Conservation (phyloP, 2,888 invertebrate genomes). For the Ecliptopera silaceata region DNA sequence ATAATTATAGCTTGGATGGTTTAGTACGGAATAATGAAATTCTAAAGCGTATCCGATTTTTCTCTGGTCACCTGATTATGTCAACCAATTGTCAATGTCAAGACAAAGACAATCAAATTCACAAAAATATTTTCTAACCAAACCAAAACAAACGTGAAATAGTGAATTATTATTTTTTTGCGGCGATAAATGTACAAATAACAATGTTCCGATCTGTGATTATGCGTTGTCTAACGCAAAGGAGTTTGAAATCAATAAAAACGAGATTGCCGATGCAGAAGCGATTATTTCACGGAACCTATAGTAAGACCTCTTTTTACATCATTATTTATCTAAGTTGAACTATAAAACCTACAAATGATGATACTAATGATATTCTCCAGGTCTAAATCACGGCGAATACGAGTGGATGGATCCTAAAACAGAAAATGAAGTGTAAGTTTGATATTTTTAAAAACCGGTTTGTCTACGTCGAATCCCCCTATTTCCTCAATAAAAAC, state of each 20-base stretch:
- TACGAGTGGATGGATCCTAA: slow-evolving; percentile 97
- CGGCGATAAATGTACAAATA: slow-evolving; percentile 5
- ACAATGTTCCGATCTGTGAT: slow-evolving; percentile 35
- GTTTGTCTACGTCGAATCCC: no score
- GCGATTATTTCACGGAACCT: slow-evolving; percentile 53
- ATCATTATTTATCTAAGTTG: slow-evolving; percentile 11
- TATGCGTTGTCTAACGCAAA: slow-evolving; percentile 31
- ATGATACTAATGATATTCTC: slow-evolving; percentile 51
- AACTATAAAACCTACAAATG: slow-evolving; percentile 27
- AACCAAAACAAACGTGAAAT: slow-evolving; percentile 11
- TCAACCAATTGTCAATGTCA: background rate
- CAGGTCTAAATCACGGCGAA: slow-evolving; percentile 87
- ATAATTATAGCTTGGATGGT: no score
- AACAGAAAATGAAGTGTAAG: slow-evolving; percentile 95
- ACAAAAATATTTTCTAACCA: slow-evolving; percentile 8
- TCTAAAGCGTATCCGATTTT: slow-evolving; percentile 2
- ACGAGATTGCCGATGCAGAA: slow-evolving; percentile 33
- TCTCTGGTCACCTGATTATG: no score
- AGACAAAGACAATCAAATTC: background rate
- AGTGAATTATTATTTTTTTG: slow-evolving; percentile 4
- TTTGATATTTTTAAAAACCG: background rate
- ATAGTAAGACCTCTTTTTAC: slow-evolving; percentile 49
- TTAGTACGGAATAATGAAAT: no score
- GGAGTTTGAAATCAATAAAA: slow-evolving; percentile 35
- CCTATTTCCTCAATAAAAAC: no score